phyloP scores from a whole-genome alignment of 1,140 invertebrate genomes.

The Drosophila willistoni region DNA sequence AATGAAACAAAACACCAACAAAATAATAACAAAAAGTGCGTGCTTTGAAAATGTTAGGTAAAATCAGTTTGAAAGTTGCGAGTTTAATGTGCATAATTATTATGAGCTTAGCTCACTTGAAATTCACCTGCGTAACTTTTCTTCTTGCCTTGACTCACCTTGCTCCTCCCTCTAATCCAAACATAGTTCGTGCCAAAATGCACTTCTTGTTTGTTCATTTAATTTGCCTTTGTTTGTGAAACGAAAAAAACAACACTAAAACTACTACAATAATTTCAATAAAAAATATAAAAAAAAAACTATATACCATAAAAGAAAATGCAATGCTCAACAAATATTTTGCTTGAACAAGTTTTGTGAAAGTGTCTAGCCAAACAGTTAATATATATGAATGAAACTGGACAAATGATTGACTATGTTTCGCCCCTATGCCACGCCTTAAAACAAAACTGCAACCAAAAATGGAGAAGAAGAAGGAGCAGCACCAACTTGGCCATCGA shows the following conservation, averaged over 20 bases:
- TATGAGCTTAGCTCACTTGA: slow-evolving; percentile 38
- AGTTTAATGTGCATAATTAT: slow-evolving; percentile 68
- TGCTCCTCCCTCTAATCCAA: not conserved
- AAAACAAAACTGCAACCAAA: slow-evolving; percentile 1
- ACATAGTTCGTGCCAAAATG: slow-evolving; percentile 66
- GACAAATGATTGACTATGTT: slow-evolving; percentile 21
- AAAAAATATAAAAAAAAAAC: slow-evolving; percentile 21
- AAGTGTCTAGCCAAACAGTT: slow-evolving; percentile 56
- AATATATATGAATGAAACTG: slow-evolving; percentile 40
- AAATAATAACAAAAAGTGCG: slow-evolving; percentile 57
- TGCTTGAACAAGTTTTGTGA: slow-evolving; percentile 58
- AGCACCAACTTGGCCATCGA: slow-evolving; percentile 2
- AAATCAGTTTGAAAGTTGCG: slow-evolving; percentile 57
- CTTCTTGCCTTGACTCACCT: not conserved
- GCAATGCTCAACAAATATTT: slow-evolving; percentile 47
- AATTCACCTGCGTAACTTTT: slow-evolving; percentile 57
- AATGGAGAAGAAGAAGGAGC: not conserved
- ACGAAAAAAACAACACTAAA: slow-evolving; percentile 27
- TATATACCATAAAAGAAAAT: slow-evolving; percentile 45
- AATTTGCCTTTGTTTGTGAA: slow-evolving; percentile 46
- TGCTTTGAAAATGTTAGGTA: slow-evolving; percentile 57
- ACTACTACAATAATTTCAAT: slow-evolving; percentile 17
- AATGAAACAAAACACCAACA: slow-evolving; percentile 33
- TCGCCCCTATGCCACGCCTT: not conserved
- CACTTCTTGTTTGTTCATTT: slow-evolving; percentile 51